These are phyloP conservation scores for Fragum whitleyi DNA, from an alignment of 2,888 invertebrate species.

Conservation along the genomic window DNA sequence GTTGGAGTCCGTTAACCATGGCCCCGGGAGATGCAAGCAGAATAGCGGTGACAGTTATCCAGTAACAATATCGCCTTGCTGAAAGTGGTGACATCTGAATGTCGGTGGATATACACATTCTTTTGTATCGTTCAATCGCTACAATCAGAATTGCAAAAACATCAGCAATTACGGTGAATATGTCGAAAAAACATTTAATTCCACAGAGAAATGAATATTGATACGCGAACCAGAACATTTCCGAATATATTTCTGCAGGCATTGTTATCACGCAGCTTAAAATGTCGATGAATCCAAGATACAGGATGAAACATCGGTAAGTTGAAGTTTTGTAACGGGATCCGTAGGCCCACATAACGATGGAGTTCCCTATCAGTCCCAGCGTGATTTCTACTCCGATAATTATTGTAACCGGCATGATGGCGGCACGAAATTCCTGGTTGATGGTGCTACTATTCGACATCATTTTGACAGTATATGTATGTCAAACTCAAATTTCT, in stretches of 20 bases:
- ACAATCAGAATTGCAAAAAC: background rate
- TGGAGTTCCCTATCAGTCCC: background rate
- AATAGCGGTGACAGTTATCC: background rate
- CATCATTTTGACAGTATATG: too few relatives aligned
- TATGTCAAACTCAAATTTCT: too few relatives aligned
- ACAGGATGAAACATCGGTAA: background rate
- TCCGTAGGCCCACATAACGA: background rate
- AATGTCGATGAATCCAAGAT: background rate
- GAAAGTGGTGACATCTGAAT: background rate
- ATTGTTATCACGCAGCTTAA: background rate
- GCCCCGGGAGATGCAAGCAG: background rate
- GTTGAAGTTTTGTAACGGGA: background rate
- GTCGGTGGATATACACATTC: background rate
- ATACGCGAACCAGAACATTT: background rate
- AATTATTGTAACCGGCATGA: background rate
- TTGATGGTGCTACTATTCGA: too few relatives aligned
- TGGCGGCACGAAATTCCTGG: too few relatives aligned
- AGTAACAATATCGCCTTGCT: background rate
- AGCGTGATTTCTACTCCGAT: background rate
- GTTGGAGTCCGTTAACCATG: background rate
- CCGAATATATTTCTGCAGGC: background rate
- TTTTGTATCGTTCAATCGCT: constrained; percentile 1
- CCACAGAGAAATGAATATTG: background rate
- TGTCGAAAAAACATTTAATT: background rate
- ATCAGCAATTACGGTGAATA: background rate